phyloP scores from a whole-genome alignment of 2,797 vertebrate species.

The Adrianichthys oophorus region DNA sequence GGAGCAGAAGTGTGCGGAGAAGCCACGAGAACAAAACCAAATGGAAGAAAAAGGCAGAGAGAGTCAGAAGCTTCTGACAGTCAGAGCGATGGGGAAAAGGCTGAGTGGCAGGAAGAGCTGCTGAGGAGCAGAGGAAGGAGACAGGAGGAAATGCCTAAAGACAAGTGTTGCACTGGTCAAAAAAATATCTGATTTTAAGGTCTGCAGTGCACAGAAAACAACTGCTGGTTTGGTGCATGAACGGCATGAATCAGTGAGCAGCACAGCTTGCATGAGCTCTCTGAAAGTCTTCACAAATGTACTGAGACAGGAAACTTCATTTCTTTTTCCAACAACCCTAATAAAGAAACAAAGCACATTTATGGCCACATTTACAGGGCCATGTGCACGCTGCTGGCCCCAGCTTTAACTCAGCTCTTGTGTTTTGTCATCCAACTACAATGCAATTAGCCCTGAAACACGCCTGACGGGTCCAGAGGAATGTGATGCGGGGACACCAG shows the following conservation, averaged over 20 bases:
- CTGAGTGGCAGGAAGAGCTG: conserved; percentile 32
- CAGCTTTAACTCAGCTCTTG: conserved; percentile 27
- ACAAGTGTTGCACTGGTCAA: conserved; percentile 48
- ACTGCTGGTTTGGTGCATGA: conserved; percentile 5
- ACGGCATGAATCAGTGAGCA: conserved; percentile 51
- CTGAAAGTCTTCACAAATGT: conserved; percentile 29
- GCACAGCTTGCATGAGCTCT: conserved; percentile 30
- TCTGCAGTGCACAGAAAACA: not conserved
- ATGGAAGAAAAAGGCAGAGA: not conserved
- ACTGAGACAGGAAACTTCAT: conserved; percentile 18
- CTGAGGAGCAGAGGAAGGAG: conserved; percentile 24
- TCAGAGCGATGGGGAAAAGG: conserved; percentile 10
- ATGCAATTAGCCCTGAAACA: conserved; percentile 62
- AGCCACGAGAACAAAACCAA: not conserved
- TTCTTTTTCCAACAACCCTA: conserved; percentile 7
- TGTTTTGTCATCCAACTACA: conserved; percentile 53
- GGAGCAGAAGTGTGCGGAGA: no score
- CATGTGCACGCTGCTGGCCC: conserved; percentile 25
- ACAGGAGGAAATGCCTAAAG: conserved; percentile 53
- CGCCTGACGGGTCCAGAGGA: conserved; percentile 60
- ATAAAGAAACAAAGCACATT: conserved; percentile 1
- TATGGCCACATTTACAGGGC: not conserved
- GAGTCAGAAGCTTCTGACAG: conserved; percentile 12
- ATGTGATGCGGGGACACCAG: conserved; percentile 37
- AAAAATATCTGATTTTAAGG: conserved; percentile 45